Base-by-base conservation (phyloP, 2,797 vertebrate species). In the Helarctos malayanus region DNA sequence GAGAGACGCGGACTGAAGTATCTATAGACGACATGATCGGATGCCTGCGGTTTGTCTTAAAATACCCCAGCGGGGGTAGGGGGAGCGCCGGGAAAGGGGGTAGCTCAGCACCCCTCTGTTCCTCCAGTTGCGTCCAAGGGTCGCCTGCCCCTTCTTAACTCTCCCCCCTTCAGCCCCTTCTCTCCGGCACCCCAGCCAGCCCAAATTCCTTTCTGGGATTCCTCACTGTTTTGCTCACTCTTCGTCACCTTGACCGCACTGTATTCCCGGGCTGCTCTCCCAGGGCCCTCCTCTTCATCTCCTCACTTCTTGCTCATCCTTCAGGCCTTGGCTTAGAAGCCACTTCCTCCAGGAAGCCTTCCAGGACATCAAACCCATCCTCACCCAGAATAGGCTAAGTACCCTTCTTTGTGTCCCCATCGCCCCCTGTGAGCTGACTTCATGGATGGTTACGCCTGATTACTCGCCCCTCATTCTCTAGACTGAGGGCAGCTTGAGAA, bases 261-360 rank as follows among this genome's bases (percentile, higher is more conserved):
- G 18, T 18, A 5, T 3, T 90, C 81, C 52, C 13, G 18, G 29
- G 59, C 65, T 80, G 11, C 29, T 7, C 41, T 61, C 19, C 47
- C 56, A 47, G 32, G 47, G 23, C 29, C 63, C 10, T 10, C 19
- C 6, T 45, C 71, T 56, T 38, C 35, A 18, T 52, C 78, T 73
- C 35, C 68, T 68, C 57, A 4, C 52, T 57, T 71, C 65, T 80
- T 49, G n/a, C 29, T 69, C 57, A 61, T 23, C 69, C 83, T 73
- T 35, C 38, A 56, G 56, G 52, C 54, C 41, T 65, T 32, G 1
- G 80, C n/a, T 87, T 25, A 84, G 69, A 61, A 29, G 47, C 38
- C 25, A 71, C 65, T 65, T 78, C 73, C 47, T 86, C 73, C 45
- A 38, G 92, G 89, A 57, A 96, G 80, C 10, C 80, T 59, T 83